Evolutionary conservation across 2,113 vertebrate species (phyloP).

Genomic region (Gopherus flavomarginatus): DNA sequence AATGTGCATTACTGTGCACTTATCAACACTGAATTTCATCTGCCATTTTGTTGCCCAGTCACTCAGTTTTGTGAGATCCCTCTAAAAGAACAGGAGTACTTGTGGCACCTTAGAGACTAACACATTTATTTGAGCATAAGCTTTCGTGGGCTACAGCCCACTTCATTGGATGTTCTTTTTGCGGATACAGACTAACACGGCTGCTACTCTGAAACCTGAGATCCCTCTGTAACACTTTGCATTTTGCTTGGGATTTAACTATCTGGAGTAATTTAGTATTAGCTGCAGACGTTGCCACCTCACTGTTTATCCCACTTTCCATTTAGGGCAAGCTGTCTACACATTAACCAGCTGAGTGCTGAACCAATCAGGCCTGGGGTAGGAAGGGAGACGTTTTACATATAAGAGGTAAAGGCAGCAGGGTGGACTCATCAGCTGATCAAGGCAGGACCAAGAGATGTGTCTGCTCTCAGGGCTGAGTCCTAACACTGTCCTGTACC

Average conservation of each 20-base stretch:
- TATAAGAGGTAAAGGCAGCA: background rate
- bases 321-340: background rate
- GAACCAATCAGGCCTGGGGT: background rate
- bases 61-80: background rate
- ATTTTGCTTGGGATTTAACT: too few relatives aligned
- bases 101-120: too few relatives aligned
- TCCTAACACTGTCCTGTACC: background rate
- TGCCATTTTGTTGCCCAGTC: background rate
- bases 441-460: background rate
- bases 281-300: background rate
- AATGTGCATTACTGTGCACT: background rate
- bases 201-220: background rate
- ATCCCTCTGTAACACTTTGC: background rate
- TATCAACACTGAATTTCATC: background rate
- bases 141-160: too few relatives aligned
- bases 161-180: too few relatives aligned
- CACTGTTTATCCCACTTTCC: background rate
- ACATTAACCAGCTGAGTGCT: background rate
- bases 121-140: too few relatives aligned
- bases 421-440: rapidly evolving
- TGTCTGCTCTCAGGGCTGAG: background rate
- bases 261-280: too few relatives aligned
- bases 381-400: background rate
- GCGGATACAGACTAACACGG: too few relatives aligned
- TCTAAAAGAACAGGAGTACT: background rate